phyloP scores from a whole-genome alignment of 2,797 vertebrate species.

The Lacerta agilis region DNA sequence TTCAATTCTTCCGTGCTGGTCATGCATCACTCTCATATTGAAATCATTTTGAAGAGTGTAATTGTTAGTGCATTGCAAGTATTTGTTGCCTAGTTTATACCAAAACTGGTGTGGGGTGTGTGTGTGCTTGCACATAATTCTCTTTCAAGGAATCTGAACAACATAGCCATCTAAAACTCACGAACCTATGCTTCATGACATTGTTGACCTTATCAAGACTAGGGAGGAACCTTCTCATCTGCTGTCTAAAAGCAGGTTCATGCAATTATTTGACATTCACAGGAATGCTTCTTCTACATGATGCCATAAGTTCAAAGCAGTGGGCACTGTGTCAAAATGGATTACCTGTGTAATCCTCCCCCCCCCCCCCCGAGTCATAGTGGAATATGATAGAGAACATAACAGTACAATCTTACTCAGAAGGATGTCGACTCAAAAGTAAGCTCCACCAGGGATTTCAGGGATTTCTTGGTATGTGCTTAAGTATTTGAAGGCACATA shows the following conservation, averaged over 20 bases:
- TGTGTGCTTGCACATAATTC: rapidly evolving
- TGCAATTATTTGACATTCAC: not conserved
- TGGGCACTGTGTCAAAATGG: not conserved
- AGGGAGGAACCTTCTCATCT: not conserved
- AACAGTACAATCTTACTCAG: not conserved
- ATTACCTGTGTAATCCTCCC: not conserved
- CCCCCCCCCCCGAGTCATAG: not conserved
- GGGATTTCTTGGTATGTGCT: too few species aligned
- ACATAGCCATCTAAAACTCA: not conserved
- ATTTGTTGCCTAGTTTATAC: not conserved
- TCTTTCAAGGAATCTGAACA: not conserved
- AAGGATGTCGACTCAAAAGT: not conserved
- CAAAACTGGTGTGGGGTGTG: too few species aligned
- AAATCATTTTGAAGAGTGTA: constrained; percentile 17
- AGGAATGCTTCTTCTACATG: not conserved
- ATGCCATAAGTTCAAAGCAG: not conserved
- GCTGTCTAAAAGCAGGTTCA: not conserved
- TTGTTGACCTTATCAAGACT: not conserved
- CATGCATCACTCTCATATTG: constrained; percentile 29
- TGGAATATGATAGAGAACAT: not conserved
- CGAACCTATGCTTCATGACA: not conserved
- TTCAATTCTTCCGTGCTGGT: not conserved
- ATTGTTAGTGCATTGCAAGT: constrained; percentile 38
- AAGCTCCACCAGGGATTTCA: not conserved
- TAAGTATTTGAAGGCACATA: too few species aligned